These are phyloP conservation scores for Bos taurus DNA, from an alignment of 2,113 vertebrate genomes.

Conservation along the genomic window DNA sequence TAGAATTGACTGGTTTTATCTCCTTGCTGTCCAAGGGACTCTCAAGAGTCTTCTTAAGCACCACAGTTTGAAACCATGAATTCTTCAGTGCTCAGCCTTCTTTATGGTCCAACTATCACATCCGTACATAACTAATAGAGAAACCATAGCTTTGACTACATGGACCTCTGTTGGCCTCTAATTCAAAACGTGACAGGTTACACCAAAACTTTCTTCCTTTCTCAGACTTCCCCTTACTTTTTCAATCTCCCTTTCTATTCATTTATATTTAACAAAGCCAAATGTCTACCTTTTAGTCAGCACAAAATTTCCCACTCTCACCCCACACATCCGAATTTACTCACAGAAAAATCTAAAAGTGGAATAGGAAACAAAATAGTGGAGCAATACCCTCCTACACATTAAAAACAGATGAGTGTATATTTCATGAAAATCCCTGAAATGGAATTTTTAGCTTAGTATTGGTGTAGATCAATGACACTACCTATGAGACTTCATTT, in stretches of 20 bases:
- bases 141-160: background rate
- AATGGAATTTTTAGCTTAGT: background rate
- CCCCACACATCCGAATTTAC: background rate
- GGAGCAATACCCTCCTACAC: background rate
- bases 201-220: background rate
- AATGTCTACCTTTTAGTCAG: background rate
- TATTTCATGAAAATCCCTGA: background rate
- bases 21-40: background rate
- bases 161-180: background rate
- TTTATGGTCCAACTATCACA: background rate
- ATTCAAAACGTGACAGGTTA: background rate
- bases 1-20: background rate
- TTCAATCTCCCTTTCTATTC: background rate
- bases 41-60: background rate
- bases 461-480: background rate
- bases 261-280: background rate
- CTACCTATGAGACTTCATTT: background rate
- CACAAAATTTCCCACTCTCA: background rate
- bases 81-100: background rate
- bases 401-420: background rate
- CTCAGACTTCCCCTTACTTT: background rate
- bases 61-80: background rate
- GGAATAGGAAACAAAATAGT: background rate
- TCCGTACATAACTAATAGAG: background rate
- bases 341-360: background rate